These are phyloP conservation scores for Hylyphantes graminicola DNA, from an alignment of 1,140 invertebrate species.

Conservation along the genomic window DNA sequence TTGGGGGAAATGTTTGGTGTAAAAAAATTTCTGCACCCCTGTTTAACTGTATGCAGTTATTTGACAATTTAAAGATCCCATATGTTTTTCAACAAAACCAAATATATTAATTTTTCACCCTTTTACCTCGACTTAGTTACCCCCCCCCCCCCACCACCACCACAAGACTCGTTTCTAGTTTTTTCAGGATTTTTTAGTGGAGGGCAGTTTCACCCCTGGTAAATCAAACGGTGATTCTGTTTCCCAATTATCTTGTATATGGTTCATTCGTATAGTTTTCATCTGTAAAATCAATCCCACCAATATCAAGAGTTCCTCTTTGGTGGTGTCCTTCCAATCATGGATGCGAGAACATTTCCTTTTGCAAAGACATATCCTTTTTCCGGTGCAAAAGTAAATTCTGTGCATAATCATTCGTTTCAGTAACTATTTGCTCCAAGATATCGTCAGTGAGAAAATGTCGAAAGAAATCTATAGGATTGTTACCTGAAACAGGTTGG, in stretches of 20 bases:
- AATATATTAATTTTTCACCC: too few species aligned
- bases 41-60: too few species aligned
- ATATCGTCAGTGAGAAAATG: conserved; percentile 36
- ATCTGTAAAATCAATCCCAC: conserved; percentile 27
- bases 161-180: too few species aligned
- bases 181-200: too few species aligned
- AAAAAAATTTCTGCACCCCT: too few species aligned
- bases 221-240: neutral
- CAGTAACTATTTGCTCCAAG: conserved; percentile 27
- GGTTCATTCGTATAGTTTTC: conserved; percentile 26
- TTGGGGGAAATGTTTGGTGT: too few species aligned
- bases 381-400: neutral
- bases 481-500: neutral
- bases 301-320: conserved; percentile 20
- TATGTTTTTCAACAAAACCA: too few species aligned
- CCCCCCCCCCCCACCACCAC: too few species aligned
- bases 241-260: conserved; percentile 30
- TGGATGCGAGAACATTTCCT: neutral
- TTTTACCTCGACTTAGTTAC: too few species aligned
- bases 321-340: conserved; percentile 22
- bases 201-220: too few species aligned
- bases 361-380: too few species aligned
- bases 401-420: conserved; percentile 10
- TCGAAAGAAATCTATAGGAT: neutral
- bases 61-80: too few species aligned